Evolutionary conservation across 2,888 invertebrate genomes (phyloP).

Genomic region (Psococerastis gibbosa): DNA sequence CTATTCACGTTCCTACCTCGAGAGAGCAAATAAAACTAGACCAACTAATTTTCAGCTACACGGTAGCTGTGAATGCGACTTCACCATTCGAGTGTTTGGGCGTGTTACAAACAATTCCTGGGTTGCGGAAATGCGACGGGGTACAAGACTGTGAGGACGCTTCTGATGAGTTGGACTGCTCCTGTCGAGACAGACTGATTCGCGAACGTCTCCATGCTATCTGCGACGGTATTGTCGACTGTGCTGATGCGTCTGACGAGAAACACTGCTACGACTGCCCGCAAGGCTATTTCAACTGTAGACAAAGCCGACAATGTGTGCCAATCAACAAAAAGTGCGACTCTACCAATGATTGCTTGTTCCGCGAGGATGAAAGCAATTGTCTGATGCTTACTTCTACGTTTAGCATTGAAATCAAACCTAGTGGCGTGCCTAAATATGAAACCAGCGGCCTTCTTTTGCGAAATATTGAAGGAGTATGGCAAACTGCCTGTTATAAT

Average conservation of each 20-base stretch:
- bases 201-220: conserved; percentile 33
- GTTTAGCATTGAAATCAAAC: too few relatives aligned
- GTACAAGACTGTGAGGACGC: conserved; percentile 63
- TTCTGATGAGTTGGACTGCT: conserved; percentile 55
- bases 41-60: conserved; percentile 2
- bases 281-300: conserved; percentile 1
- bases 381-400: too few relatives aligned
- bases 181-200: conserved; percentile 47
- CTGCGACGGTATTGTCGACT: conserved; percentile 58
- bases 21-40: too few relatives aligned
- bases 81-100: conserved; percentile 26
- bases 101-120: conserved; percentile 42
- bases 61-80: not conserved
- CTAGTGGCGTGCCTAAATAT: too few relatives aligned
- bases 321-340: not conserved
- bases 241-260: conserved; percentile 57
- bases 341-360: not conserved
- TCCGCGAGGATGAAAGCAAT: conserved; percentile 1
- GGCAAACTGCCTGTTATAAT: too few relatives aligned
- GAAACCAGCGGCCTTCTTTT: not conserved
- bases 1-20: too few relatives aligned
- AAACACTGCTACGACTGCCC: conserved; percentile 31
- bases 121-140: conserved; percentile 42
- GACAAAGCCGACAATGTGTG: not conserved
- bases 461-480: not conserved